Evolutionary conservation across 2,888 invertebrate species (phyloP).

Genomic region (Ectemnius cavifrons): DNA sequence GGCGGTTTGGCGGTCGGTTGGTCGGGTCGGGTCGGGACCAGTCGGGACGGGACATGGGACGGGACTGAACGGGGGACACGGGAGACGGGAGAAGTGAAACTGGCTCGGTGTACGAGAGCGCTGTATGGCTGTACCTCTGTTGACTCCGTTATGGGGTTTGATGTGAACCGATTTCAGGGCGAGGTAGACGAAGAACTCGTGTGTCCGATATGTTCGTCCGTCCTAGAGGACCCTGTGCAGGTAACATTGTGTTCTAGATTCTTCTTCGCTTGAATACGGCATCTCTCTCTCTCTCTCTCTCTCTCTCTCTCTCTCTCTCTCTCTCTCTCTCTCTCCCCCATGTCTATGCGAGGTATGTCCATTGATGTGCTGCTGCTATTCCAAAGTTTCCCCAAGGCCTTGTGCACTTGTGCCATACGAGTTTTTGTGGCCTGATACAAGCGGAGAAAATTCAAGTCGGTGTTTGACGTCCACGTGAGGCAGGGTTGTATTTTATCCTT

Average conservation of each 20-base stretch:
- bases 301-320: neutral
- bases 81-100: too few relatives aligned
- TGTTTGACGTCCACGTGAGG: too few relatives aligned
- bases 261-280: constrained; percentile 12
- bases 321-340: neutral
- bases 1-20: too few relatives aligned
- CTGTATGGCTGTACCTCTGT: neutral
- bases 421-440: too few relatives aligned
- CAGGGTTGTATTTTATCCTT: too few relatives aligned
- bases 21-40: too few relatives aligned
- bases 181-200: constrained; percentile 98
- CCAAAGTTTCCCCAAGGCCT: too few relatives aligned
- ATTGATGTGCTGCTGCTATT: too few relatives aligned
- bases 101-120: neutral
- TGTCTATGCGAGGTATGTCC: neutral
- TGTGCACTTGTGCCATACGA: too few relatives aligned
- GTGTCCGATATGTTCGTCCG: constrained; percentile 97
- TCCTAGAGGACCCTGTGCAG: constrained; percentile 96
- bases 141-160: constrained; percentile 89
- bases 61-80: too few relatives aligned
- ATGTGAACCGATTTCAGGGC: constrained; percentile 94
- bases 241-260: constrained; percentile 78
- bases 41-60: too few relatives aligned
- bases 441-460: too few relatives aligned
- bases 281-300: neutral